These are phyloP conservation scores for Orestias chungarensis DNA, from an alignment of 2,797 vertebrate species.

Conservation along the genomic window DNA sequence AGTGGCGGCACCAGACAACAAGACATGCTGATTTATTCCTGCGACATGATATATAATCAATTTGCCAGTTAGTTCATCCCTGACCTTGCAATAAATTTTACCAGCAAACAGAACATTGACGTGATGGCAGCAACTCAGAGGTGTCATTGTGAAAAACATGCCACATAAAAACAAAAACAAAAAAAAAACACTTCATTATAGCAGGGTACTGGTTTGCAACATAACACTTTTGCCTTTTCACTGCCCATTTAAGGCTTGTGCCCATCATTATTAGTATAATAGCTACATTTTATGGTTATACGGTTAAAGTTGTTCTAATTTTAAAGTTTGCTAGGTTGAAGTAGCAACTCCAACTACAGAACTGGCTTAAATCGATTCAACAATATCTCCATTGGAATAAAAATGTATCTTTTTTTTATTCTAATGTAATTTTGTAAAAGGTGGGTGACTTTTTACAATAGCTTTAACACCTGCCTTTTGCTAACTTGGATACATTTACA, in stretches of 20 bases:
- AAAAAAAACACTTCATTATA: neutral
- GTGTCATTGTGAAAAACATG: slow-evolving; percentile 38
- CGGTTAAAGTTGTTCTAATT: neutral
- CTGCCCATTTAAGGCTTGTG: neutral
- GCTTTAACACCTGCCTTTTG: too few relatives aligned
- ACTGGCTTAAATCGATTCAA: too few relatives aligned
- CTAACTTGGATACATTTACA: too few relatives aligned
- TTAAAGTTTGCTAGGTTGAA: neutral
- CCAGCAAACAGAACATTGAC: slow-evolving; percentile 53
- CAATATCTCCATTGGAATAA: too few relatives aligned
- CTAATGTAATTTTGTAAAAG: too few relatives aligned
- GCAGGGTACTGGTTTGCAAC: neutral
- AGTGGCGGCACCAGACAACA: slow-evolving; percentile 32
- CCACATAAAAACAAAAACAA: slow-evolving; percentile 11
- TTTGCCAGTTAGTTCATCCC: slow-evolving; percentile 53
- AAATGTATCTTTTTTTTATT: too few relatives aligned
- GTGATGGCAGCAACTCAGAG: slow-evolving; percentile 48
- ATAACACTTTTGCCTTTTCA: neutral
- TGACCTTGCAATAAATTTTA: slow-evolving; percentile 58
- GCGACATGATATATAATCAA: slow-evolving; percentile 63
- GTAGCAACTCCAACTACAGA: too few relatives aligned
- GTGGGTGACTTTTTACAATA: too few relatives aligned
- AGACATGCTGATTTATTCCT: slow-evolving; percentile 38
- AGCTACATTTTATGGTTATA: neutral
- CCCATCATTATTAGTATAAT: neutral